A percentile compares a stretch with the other conserved stretches of the same genome.
Conservation (phyloP, 2,797 vertebrate species). For the Anomalospiza imberbis region DNA sequence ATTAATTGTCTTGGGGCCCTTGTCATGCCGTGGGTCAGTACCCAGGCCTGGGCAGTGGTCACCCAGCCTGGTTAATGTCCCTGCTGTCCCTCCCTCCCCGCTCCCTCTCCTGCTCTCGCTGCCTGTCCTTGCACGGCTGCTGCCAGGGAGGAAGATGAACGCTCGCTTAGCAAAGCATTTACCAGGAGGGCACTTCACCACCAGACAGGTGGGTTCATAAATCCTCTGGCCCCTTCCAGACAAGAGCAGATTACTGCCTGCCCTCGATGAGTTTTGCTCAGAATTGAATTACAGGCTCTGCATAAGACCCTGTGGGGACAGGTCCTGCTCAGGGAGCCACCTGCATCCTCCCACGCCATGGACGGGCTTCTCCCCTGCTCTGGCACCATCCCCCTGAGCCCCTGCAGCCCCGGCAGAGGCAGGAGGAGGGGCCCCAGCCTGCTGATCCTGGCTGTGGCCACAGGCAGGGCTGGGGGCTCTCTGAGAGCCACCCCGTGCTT, state of each 20-base stretch:
- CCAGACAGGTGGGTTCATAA: neutral
- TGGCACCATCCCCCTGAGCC: rapidly evolving
- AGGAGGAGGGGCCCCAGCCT: neutral
- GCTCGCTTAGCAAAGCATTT: neutral
- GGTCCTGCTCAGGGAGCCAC: neutral
- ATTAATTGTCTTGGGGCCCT: neutral
- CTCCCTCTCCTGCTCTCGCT: neutral
- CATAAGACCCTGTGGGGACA: neutral
- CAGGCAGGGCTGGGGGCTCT: too few relatives aligned
- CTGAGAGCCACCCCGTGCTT: rapidly evolving
- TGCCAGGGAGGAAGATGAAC: neutral
- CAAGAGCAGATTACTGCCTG: neutral
- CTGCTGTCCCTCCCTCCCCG: neutral
- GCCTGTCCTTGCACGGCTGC: neutral
- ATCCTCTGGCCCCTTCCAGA: neutral
- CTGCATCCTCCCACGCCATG: rapidly evolving
- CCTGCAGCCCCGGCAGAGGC: neutral
- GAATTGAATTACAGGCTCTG: neutral
- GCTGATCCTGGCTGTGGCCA: rapidly evolving
- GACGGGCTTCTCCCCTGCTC: rapidly evolving
- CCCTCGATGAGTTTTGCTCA: neutral
- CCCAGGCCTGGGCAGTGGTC: neutral
- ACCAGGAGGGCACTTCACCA: neutral
- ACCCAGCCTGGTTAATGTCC: neutral
- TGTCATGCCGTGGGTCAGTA: neutral